phyloP scores from a whole-genome alignment of 2,888 invertebrate genomes.

The Scaptomyza flava region DNA sequence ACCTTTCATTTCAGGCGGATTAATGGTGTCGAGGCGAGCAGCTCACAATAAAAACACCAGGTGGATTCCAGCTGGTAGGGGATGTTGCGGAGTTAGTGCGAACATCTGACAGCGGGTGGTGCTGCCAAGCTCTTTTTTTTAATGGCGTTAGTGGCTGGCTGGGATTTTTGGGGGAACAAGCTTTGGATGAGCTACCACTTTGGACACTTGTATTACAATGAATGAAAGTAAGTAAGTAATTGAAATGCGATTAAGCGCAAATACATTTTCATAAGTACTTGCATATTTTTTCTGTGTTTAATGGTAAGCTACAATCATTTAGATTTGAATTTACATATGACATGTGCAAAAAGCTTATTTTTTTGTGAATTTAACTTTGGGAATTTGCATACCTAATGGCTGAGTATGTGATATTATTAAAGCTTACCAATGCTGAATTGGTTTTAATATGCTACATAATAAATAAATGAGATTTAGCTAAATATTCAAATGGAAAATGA shows the following conservation, averaged over 20 bases:
- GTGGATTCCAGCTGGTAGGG: neutral
- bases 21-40: constrained; percentile 69
- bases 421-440: too few relatives aligned
- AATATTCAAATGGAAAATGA: too few relatives aligned
- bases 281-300: neutral
- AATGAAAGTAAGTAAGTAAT: constrained; percentile 75
- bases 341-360: neutral
- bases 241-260: constrained; percentile 71
- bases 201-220: constrained; percentile 73
- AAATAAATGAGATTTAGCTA: too few relatives aligned
- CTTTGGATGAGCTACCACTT: constrained; percentile 61
- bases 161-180: constrained; percentile 49
- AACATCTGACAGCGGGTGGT: constrained; percentile 45
- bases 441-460: too few relatives aligned
- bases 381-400: neutral
- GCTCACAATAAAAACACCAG: constrained; percentile 56
- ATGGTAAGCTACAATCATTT: constrained; percentile 23
- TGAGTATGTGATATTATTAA: neutral
- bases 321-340: constrained; percentile 17
- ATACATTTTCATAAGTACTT: constrained; percentile 34
- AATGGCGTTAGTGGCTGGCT: constrained; percentile 30
- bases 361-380: neutral
- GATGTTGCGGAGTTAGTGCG: neutral
- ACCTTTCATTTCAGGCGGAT: constrained; percentile 75
- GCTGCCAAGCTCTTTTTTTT: constrained; percentile 39